phyloP scores from a whole-genome alignment of 2,888 invertebrate species.

The Ferrisia virgata region DNA sequence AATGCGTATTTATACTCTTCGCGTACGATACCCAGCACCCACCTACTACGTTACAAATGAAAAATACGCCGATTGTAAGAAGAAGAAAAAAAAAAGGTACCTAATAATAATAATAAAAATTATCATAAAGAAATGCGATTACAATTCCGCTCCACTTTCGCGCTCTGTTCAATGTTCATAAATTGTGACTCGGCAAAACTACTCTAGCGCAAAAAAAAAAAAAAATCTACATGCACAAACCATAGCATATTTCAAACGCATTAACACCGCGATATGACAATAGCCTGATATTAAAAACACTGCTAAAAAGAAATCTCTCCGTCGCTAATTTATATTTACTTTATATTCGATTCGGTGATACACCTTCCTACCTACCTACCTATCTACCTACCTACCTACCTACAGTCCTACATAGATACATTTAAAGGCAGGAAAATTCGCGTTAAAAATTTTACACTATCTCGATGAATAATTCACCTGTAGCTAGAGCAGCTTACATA shows the following conservation, averaged over 20 bases:
- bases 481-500: neutral
- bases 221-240: neutral
- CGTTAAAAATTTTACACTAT: neutral
- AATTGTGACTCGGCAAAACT: neutral
- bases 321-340: neutral
- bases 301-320: neutral
- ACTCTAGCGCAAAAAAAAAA: neutral
- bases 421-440: neutral
- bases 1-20: neutral
- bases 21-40: no score
- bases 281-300: neutral
- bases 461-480: neutral
- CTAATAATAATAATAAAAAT: no score
- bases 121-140: conserved; percentile 10
- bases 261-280: neutral
- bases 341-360: neutral
- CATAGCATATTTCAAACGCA: neutral
- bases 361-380: no score
- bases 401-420: neutral
- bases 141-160: conserved; percentile 19
- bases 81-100: neutral
- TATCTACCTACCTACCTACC: no score
- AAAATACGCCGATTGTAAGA: neutral
- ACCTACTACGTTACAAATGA: neutral
- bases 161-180: neutral